A percentile compares a stretch with the other conserved stretches of the same genome.
phyloP scores from a whole-genome alignment of 2,888 invertebrate genomes.

The Drosophila nigritarsus region DNA sequence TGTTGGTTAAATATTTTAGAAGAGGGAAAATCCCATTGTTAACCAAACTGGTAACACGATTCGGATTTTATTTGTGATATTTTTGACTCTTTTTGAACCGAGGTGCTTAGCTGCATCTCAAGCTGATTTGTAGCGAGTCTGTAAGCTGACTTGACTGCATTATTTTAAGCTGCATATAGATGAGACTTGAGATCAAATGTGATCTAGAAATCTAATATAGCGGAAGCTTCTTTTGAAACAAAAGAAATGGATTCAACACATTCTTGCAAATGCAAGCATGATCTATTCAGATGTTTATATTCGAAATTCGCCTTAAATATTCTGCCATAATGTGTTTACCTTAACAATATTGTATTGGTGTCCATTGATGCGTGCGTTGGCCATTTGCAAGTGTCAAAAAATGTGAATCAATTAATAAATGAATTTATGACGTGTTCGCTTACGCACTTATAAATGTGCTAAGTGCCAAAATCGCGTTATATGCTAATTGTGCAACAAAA shows the following conservation, averaged over 20 bases:
- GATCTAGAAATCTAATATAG: not conserved
- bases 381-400: slow-evolving; percentile 56
- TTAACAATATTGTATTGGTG: not conserved
- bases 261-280: not conserved
- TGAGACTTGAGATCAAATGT: not conserved
- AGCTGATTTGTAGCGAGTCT: not conserved
- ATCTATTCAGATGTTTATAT: not conserved
- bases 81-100: no score
- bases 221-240: not conserved
- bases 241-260: not conserved
- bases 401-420: slow-evolving; percentile 16
- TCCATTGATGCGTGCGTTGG: slow-evolving; percentile 47
- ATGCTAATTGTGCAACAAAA: slow-evolving; percentile 60
- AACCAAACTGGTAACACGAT: not conserved
- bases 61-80: not conserved
- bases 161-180: not conserved
- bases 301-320: not conserved
- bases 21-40: not conserved
- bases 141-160: not conserved
- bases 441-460: slow-evolving; percentile 70
- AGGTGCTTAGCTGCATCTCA: not conserved
- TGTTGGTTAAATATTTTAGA: not conserved
- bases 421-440: slow-evolving; percentile 60
- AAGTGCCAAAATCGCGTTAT: slow-evolving; percentile 41
- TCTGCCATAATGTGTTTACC: not conserved